Percentiles rank a stretch among this genome's conserved stretches.
These are phyloP conservation scores for Hypotaenidia philippensis DNA, from an alignment of 2,797 vertebrate species.

Conservation along the genomic window DNA sequence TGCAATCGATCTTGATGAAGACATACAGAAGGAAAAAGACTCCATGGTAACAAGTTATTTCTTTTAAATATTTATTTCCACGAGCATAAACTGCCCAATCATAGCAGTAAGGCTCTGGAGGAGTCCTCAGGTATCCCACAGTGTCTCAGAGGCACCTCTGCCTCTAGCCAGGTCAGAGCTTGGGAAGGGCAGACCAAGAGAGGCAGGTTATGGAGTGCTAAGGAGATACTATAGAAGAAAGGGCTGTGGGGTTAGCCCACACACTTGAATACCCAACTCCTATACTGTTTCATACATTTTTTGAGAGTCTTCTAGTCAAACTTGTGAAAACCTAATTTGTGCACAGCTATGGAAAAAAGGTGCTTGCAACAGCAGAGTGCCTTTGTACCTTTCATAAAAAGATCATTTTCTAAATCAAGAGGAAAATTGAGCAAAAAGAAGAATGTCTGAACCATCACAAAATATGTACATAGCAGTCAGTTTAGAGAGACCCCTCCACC, in stretches of 20 bases:
- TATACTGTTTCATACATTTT: neutral
- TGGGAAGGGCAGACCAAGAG: neutral
- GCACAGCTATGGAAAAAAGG: neutral
- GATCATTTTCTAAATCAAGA: neutral
- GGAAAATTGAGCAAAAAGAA: neutral
- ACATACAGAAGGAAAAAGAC: neutral
- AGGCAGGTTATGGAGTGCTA: neutral
- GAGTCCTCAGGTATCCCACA: neutral
- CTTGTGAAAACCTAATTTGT: neutral
- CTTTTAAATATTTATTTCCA: neutral
- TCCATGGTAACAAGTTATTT: neutral
- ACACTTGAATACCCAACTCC: neutral
- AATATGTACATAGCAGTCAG: neutral
- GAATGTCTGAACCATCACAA: neutral
- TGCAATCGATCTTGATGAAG: neutral
- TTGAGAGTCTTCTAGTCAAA: neutral
- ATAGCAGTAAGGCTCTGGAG: neutral
- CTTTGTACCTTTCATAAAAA: neutral
- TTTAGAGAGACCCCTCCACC: neutral
- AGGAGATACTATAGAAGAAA: neutral
- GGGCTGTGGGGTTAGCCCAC: neutral
- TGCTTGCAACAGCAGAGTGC: neutral
- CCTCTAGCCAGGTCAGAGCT: neutral
- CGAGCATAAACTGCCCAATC: neutral
- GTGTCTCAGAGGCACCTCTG: neutral